Base-by-base conservation (phyloP, 2,797 vertebrate genomes). In the Zalophus californianus region DNA sequence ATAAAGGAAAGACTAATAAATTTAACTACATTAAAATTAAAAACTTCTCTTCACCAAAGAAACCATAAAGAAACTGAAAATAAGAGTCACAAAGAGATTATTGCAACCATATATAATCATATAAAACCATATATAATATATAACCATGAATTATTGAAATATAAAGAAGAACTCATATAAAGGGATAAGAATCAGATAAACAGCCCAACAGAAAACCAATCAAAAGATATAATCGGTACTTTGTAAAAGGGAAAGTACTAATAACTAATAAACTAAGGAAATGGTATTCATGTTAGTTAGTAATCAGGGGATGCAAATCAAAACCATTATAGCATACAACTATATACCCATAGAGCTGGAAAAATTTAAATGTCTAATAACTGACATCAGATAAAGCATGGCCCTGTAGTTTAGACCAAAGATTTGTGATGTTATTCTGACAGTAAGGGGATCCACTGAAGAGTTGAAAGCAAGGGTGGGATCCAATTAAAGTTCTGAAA, bases 61-160 rank as follows among this genome's bases (percentile, higher is more conserved):
- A 80, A n/a, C 10, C 20, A 64, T 79, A 52, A 66, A 58, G 41
- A 70, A 83, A 41, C 4, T 48, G 16, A 85, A 96, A 84, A 23
- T 66, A 56, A 29, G 66, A 64, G 0, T 20, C 54, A 68, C n/a
- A 73, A 13, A 48, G 20, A 86, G 41, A 75, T 50, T 82, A 41
- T 82, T 48, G 32, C 21, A 70, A 50, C 21, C n/a, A 60, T 14
- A 70, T 80, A 60, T 80, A 75, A 68, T 29, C 62, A 66, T 66
- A 32, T 27, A 60, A 12, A 68, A 38, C 25, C 38, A 60, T 12
- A 54, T 85, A 54, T 80, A 75, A 66, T 66, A n/a, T 66, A 66
- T n/a, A n/a, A 66, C 7, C 32, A 66, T 32, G 25, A 93, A 91
- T 83, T 83, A 91, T 44, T 96, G 25, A 86, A 90, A 80, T n/a